These are phyloP conservation scores for Diglossa cyanea DNA, from an alignment of 2,797 vertebrate genomes.

Conservation along the genomic window DNA sequence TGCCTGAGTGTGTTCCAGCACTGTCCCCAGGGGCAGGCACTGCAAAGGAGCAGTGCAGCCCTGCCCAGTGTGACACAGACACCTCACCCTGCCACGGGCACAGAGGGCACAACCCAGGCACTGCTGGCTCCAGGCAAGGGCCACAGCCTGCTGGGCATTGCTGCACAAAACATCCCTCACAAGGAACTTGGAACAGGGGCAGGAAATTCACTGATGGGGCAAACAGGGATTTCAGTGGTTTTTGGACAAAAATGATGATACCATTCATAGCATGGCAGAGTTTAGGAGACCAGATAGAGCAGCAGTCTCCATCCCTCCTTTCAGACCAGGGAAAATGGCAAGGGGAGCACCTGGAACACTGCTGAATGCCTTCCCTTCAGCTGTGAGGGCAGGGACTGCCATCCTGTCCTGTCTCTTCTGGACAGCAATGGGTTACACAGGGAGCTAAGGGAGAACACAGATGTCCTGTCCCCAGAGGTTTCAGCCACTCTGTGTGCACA, in stretches of 20 bases:
- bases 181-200: not conserved
- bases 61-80: not conserved
- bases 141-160: not conserved
- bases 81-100: not conserved
- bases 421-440: not conserved
- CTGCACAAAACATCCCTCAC: not conserved
- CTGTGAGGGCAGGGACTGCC: not conserved
- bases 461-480: not conserved
- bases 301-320: not conserved
- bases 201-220: not conserved
- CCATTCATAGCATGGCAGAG: not conserved
- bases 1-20: not conserved
- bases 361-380: not conserved
- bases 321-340: not conserved
- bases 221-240: fast-evolving
- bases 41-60: not conserved
- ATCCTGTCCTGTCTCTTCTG: not conserved
- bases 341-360: not conserved
- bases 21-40: not conserved
- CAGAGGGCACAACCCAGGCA: not conserved
- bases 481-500: not conserved
- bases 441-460: not conserved
- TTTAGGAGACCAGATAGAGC: not conserved
- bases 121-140: not conserved
- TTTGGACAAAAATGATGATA: not conserved